Evolutionary conservation across 2,888 invertebrate species (phyloP).

Genomic region (Papilio protenor): DNA sequence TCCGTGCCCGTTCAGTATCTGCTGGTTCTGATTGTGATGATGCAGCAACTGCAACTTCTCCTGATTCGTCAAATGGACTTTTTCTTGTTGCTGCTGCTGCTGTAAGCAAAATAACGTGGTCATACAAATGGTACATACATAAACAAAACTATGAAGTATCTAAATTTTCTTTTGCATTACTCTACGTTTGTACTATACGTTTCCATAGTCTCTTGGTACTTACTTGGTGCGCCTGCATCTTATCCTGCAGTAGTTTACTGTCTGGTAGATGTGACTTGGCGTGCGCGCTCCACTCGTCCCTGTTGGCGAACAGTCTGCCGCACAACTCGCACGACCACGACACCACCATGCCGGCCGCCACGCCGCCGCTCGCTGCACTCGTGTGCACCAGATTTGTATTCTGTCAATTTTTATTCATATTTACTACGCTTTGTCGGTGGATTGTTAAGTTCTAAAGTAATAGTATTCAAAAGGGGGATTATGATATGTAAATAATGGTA

Average conservation of each 20-base stretch:
- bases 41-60: slow-evolving; percentile 78
- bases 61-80: slow-evolving; percentile 79
- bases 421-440: background rate
- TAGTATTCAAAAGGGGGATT: background rate
- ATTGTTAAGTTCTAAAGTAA: background rate
- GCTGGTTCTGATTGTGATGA: slow-evolving; percentile 81
- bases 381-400: slow-evolving; percentile 81
- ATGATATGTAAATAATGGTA: background rate
- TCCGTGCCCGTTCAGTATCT: slow-evolving; percentile 77
- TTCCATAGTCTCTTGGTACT: background rate
- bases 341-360: slow-evolving; percentile 83
- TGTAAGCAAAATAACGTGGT: background rate
- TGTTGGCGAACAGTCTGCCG: slow-evolving; percentile 87
- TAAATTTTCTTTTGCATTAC: too few species aligned
- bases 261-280: slow-evolving; percentile 88
- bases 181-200: too few species aligned
- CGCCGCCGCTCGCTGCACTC: slow-evolving; percentile 76
- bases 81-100: slow-evolving; percentile 55
- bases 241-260: slow-evolving; percentile 76
- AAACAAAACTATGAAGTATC: too few species aligned
- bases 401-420: slow-evolving; percentile 53
- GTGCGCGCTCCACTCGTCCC: slow-evolving; percentile 91
- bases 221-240: slow-evolving; percentile 79
- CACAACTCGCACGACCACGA: slow-evolving; percentile 91
- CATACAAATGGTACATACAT: too few species aligned